These are phyloP conservation scores for Mus caroli DNA, from an alignment of 2,797 vertebrate genomes.

Conservation along the genomic window DNA sequence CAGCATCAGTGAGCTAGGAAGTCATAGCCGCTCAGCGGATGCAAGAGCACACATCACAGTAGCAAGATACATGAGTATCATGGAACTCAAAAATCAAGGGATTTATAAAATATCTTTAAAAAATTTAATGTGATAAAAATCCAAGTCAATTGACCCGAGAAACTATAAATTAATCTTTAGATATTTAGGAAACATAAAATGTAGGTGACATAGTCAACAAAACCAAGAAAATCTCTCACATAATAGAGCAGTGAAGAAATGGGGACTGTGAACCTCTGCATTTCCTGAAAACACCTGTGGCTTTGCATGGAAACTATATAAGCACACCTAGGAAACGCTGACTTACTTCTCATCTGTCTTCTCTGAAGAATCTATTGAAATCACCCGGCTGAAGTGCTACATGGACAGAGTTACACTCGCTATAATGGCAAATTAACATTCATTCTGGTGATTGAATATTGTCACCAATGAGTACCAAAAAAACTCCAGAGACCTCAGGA, in stretches of 20 bases:
- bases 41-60: rapidly evolving
- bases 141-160: background rate
- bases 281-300: background rate
- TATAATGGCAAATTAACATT: constrained; percentile 50
- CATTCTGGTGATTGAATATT: constrained; percentile 61
- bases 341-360: constrained; percentile 44
- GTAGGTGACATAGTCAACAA: background rate
- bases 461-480: constrained; percentile 32
- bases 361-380: background rate
- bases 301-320: background rate
- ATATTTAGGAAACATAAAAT: constrained; percentile 31
- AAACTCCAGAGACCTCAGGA: constrained; percentile 47
- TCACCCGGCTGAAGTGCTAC: background rate
- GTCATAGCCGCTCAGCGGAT: background rate
- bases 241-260: background rate
- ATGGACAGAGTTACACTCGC: background rate
- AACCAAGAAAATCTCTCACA: background rate
- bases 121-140: background rate
- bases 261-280: background rate
- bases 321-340: background rate
- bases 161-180: constrained; percentile 34
- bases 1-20: background rate
- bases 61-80: background rate
- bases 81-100: background rate
- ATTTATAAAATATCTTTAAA: background rate